Evolutionary conservation across 2,888 invertebrate species (phyloP).

Genomic region (Leucophora obtusa): DNA sequence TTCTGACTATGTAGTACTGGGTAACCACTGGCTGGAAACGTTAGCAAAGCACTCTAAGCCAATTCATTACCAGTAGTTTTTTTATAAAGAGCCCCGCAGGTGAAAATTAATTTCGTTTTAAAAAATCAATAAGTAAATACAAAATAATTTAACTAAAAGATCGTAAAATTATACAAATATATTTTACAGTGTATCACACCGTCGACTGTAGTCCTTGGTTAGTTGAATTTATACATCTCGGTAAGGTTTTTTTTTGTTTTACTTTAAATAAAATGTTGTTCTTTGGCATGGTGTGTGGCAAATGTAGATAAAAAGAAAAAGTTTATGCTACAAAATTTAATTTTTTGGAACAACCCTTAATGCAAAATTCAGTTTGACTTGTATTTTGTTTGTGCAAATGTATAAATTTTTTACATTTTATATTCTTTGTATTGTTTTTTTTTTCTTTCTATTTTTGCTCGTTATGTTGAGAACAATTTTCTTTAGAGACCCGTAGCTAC

Average conservation of each 20-base stretch:
- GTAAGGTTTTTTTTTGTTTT: conserved; percentile 25
- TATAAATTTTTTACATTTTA: conserved; percentile 43
- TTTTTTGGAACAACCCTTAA: conserved; percentile 58
- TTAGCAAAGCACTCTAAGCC: too few relatives aligned
- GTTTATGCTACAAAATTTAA: conserved; percentile 38
- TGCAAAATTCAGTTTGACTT: conserved; percentile 50
- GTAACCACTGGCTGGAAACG: too few relatives aligned
- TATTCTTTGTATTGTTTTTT: conserved; percentile 32
- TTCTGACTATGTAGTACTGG: too few relatives aligned
- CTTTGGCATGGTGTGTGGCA: conserved; percentile 44
- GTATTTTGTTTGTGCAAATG: conserved; percentile 6
- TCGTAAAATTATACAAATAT: neutral
- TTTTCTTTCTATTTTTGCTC: neutral
- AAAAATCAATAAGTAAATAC: too few relatives aligned
- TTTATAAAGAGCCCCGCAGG: too few relatives aligned
- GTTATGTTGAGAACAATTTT: conserved; percentile 60
- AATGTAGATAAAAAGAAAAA: conserved; percentile 58
- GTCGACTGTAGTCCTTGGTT: conserved; percentile 2
- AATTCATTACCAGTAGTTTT: too few relatives aligned
- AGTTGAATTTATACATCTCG: neutral
- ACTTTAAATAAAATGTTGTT: conserved; percentile 71
- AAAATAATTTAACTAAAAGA: too few relatives aligned
- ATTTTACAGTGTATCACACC: conserved; percentile 19
- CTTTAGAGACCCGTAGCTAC: conserved; percentile 69
- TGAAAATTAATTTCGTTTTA: too few relatives aligned